phyloP scores from a whole-genome alignment of 2,797 vertebrate genomes.

The Enteromius fasciolatus region DNA sequence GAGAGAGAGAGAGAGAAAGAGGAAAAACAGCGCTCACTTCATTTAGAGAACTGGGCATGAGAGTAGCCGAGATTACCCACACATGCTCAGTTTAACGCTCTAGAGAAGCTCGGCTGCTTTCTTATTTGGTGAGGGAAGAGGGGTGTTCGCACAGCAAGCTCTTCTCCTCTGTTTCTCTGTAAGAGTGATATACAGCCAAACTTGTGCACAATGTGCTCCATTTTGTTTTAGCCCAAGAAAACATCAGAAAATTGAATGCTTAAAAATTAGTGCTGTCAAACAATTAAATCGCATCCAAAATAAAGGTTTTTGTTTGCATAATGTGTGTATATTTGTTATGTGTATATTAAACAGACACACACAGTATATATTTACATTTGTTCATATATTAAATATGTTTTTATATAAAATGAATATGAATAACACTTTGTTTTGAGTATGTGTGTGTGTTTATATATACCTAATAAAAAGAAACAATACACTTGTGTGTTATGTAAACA shows the following conservation, averaged over 20 bases:
- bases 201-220: neutral
- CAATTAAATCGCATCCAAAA: too few relatives aligned
- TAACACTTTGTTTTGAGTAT: too few relatives aligned
- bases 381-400: too few relatives aligned
- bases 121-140: constrained; percentile 1
- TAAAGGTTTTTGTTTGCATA: too few relatives aligned
- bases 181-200: neutral
- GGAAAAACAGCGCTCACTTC: constrained; percentile 33
- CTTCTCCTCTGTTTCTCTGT: neutral
- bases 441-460: too few relatives aligned
- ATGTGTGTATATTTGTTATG: too few relatives aligned
- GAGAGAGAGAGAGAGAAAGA: neutral
- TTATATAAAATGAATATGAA: too few relatives aligned
- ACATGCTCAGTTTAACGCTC: constrained; percentile 32
- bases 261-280: too few relatives aligned
- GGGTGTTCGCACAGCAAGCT: neutral
- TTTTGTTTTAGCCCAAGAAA: neutral
- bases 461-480: too few relatives aligned
- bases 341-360: too few relatives aligned
- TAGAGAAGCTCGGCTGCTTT: constrained; percentile 36
- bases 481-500: too few relatives aligned
- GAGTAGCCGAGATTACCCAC: constrained; percentile 10
- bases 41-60: constrained; percentile 36
- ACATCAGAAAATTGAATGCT: neutral
- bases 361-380: too few relatives aligned